These are phyloP conservation scores for Himalopsyche tibetana DNA, from an alignment of 2,888 invertebrate genomes.

Conservation along the genomic window DNA sequence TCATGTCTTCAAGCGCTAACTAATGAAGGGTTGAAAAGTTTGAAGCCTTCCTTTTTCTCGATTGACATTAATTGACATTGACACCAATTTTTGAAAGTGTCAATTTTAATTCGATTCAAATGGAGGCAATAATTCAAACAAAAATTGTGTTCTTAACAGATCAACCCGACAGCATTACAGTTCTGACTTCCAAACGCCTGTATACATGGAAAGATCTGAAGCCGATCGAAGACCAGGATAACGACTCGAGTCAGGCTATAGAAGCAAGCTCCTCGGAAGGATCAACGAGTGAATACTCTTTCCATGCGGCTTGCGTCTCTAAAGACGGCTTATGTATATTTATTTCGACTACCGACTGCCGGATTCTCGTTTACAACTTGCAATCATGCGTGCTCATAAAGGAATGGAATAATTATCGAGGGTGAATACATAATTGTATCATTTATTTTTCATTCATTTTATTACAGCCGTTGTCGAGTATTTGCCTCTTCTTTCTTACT, in stretches of 20 bases:
- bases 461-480: no score
- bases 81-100: no score
- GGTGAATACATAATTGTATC: conserved; percentile 68
- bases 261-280: conserved; percentile 67
- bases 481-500: no score
- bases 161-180: conserved; percentile 71
- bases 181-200: conserved; percentile 71
- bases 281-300: conserved; percentile 70
- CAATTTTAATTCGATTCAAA: no score
- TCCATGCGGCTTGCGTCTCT: conserved; percentile 72
- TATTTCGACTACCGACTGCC: conserved; percentile 73
- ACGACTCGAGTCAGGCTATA: background rate
- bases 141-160: conserved; percentile 67
- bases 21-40: no score
- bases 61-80: no score
- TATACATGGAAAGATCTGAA: conserved; percentile 68
- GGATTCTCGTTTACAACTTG: conserved; percentile 73
- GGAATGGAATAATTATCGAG: conserved; percentile 73
- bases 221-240: conserved; percentile 47
- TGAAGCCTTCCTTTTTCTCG: no score
- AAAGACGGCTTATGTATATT: conserved; percentile 73
- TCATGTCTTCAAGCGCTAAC: no score
- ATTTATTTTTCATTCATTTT: no score
- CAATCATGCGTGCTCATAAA: conserved; percentile 71
- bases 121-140: no score